Evolutionary conservation across 64 coral and sea anemone species (phyloP).

Genomic region (Montipora efflorescens): DNA sequence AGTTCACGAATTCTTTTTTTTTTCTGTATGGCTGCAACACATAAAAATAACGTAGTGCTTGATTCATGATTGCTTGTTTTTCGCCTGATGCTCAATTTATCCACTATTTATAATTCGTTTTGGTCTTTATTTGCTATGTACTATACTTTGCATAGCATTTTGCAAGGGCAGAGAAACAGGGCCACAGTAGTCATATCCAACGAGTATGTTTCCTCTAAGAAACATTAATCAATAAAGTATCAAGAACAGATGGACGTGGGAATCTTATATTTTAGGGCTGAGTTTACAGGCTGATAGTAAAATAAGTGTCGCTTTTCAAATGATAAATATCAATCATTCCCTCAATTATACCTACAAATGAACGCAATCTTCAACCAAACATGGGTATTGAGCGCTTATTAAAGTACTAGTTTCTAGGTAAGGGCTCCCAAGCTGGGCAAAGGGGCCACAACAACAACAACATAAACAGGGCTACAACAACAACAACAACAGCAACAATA

Average conservation of each 20-base stretch:
- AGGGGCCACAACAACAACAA: not conserved
- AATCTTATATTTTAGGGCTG: slow-evolving; percentile 18
- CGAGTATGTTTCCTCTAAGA: not conserved
- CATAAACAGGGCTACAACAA: no score
- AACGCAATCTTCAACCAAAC: slow-evolving; percentile 18
- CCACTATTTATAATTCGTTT: slow-evolving; percentile 3
- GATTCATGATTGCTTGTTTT: slow-evolving; percentile 9
- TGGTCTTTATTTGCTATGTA: slow-evolving; percentile 10
- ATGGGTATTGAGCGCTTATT: slow-evolving; percentile 1
- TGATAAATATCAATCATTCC: slow-evolving; percentile 15
- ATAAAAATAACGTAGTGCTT: slow-evolving; percentile 15
- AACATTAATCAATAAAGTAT: slow-evolving; percentile 13
- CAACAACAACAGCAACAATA: not conserved
- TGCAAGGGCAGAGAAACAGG: slow-evolving; percentile 4
- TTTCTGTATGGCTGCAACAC: not conserved
- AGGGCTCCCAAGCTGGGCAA: slow-evolving; percentile 9
- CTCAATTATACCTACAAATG: slow-evolving; percentile 10
- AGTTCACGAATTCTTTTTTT: not conserved
- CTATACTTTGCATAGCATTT: slow-evolving; percentile 14
- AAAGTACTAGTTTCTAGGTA: not conserved
- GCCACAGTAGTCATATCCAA: not conserved
- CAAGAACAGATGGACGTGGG: slow-evolving; percentile 11
- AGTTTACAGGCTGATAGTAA: slow-evolving; percentile 20
- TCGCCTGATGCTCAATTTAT: not conserved
- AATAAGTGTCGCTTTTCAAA: not conserved